Percentiles rank a stretch among this genome's conserved stretches.
Conservation (phyloP, 2,797 vertebrate genomes). For the Florisuga fusca region DNA sequence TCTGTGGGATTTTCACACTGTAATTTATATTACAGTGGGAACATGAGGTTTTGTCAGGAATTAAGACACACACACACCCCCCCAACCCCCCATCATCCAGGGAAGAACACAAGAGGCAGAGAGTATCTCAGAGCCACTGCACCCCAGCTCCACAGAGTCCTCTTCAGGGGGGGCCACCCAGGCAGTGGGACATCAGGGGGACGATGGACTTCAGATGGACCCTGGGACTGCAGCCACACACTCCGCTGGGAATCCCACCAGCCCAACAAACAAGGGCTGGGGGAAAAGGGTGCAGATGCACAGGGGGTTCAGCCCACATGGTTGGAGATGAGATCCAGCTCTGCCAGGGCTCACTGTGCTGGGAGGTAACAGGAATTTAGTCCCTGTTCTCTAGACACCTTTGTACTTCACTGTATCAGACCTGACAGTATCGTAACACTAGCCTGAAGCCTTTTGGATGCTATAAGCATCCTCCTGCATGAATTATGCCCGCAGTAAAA, state of each 20-base stretch:
- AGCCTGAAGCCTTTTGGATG: slow-evolving; percentile 4
- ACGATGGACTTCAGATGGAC: background rate
- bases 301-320: background rate
- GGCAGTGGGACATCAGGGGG: fast-evolving
- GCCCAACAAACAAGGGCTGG: background rate
- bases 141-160: background rate
- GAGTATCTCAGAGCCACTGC: fast-evolving
- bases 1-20: slow-evolving; percentile 23
- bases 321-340: background rate
- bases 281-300: background rate
- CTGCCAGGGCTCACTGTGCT: background rate
- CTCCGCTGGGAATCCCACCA: background rate
- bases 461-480: background rate
- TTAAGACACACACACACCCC: background rate
- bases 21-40: background rate
- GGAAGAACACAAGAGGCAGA: background rate
- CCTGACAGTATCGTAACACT: background rate
- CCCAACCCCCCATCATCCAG: fast-evolving
- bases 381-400: background rate
- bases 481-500: slow-evolving; percentile 39
- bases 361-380: background rate
- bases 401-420: background rate
- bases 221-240: background rate
- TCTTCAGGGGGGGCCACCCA: fast-evolving
- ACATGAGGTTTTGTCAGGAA: background rate